phyloP scores from a whole-genome alignment of 2,888 invertebrate species.

The Dryobota labecula region DNA sequence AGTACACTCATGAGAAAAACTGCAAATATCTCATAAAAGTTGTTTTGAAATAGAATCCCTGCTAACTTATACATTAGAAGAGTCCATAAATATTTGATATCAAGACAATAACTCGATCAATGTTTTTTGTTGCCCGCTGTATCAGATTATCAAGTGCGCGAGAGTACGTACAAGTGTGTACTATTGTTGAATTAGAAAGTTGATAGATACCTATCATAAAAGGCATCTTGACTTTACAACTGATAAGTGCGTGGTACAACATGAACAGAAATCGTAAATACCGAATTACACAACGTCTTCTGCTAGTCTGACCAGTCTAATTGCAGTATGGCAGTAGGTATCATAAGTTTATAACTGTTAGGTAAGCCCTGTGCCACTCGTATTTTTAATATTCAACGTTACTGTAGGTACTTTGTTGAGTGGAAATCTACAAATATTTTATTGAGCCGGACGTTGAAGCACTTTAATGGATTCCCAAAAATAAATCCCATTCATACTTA shows the following conservation, averaged over 20 bases:
- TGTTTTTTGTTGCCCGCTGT: constrained; percentile 36
- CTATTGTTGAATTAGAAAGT: constrained; percentile 68
- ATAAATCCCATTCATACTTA: constrained; percentile 67
- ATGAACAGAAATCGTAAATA: constrained; percentile 42
- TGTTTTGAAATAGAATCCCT: constrained; percentile 8
- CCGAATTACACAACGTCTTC: constrained; percentile 49
- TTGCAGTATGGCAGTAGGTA: constrained; percentile 22
- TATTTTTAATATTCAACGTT: constrained; percentile 56
- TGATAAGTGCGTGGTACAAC: constrained; percentile 43
- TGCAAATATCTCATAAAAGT: neutral
- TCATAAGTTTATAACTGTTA: constrained; percentile 36
- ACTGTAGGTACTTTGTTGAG: constrained; percentile 68
- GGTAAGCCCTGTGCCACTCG: constrained; percentile 31
- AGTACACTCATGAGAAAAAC: neutral
- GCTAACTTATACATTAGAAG: constrained; percentile 15
- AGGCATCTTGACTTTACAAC: constrained; percentile 58
- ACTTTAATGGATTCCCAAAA: constrained; percentile 67
- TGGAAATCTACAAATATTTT: constrained; percentile 62
- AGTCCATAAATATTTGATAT: constrained; percentile 50
- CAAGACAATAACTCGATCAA: constrained; percentile 40
- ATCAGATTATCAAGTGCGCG: constrained; percentile 52
- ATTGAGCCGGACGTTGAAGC: constrained; percentile 58
- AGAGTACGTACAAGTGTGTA: constrained; percentile 42
- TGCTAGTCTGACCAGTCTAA: constrained; percentile 45
- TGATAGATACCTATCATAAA: constrained; percentile 62